phyloP scores from a whole-genome alignment of 2,888 invertebrate genomes.

The Bombyx huttoni region DNA sequence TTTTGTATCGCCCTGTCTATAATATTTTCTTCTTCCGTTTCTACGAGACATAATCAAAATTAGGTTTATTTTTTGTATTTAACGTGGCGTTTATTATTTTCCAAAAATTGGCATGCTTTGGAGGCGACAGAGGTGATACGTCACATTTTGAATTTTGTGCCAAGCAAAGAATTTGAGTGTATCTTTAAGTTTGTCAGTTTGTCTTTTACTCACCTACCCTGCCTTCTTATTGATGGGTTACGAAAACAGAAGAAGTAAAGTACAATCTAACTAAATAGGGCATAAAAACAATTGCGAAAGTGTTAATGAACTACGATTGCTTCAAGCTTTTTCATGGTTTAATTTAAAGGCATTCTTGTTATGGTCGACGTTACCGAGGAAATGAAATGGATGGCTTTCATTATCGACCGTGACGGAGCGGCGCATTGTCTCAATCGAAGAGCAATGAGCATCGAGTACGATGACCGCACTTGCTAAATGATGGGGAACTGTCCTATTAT shows the following conservation, averaged over 20 bases:
- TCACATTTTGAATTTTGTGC: no score
- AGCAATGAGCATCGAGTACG: conserved; percentile 56
- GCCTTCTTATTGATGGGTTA: conserved; percentile 1
- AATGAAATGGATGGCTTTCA: conserved; percentile 38
- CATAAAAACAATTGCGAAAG: conserved; percentile 64
- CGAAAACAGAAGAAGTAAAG: conserved; percentile 22
- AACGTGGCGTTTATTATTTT: conserved; percentile 1
- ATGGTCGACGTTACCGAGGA: conserved; percentile 38
- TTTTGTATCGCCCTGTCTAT: conserved; percentile 17
- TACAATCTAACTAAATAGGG: conserved; percentile 36
- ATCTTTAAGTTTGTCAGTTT: no score
- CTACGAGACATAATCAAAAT: conserved; percentile 6
- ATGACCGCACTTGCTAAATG: conserved; percentile 61
- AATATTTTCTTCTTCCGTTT: conserved; percentile 10
- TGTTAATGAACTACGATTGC: conserved; percentile 47
- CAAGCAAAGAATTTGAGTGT: no score
- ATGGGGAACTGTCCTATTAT: conserved; percentile 47
- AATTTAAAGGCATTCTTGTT: conserved; percentile 37
- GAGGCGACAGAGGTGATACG: no score
- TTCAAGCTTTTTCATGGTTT: conserved; percentile 42
- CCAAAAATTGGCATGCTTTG: no score
- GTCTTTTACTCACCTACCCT: no score
- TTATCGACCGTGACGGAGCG: conserved; percentile 38
- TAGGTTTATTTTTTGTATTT: conserved; percentile 7
- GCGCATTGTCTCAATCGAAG: conserved; percentile 63